phyloP scores from a whole-genome alignment of 2,797 vertebrate species.

The Neopelma chrysocephalum region DNA sequence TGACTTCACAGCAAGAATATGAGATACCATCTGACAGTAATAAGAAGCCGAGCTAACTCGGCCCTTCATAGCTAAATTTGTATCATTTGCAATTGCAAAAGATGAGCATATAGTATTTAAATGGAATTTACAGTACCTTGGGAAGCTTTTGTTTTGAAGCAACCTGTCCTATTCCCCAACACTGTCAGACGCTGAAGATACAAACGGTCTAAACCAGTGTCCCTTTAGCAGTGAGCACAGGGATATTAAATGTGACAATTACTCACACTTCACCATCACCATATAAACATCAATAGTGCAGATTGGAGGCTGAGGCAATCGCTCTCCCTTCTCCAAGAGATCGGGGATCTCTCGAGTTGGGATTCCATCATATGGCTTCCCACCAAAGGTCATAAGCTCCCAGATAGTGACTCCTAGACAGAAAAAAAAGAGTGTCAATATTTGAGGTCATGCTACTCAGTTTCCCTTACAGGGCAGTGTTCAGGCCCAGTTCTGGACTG shows the following conservation, averaged over 20 bases:
- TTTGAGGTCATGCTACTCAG: background rate
- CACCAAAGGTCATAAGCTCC: slow-evolving; percentile 99
- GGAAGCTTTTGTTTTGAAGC: background rate
- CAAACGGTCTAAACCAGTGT: background rate
- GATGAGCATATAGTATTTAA: background rate
- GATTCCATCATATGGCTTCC: slow-evolving; percentile 94
- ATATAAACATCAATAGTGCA: slow-evolving; percentile 99
- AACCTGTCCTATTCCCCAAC: background rate
- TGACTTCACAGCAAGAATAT: slow-evolving; percentile 11
- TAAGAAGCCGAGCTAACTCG: slow-evolving; percentile 17
- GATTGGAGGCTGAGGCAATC: slow-evolving; percentile 92
- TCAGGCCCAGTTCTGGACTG: background rate
- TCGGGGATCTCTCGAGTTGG: slow-evolving; percentile 95
- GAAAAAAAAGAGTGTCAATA: background rate
- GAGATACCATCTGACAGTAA: slow-evolving; percentile 39
- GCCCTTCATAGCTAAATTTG: background rate
- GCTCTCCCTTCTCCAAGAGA: slow-evolving; percentile 95
- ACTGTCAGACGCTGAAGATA: background rate
- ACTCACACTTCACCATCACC: slow-evolving; percentile 99
- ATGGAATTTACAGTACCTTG: background rate
- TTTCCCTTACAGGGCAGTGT: background rate
- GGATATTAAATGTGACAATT: background rate
- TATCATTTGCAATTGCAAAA: background rate
- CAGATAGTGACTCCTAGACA: slow-evolving; percentile 92
- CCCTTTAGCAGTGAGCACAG: background rate